These are phyloP conservation scores for Caenorhabditis japonica DNA, from an alignment of 2,888 invertebrate species.

Conservation along the genomic window DNA sequence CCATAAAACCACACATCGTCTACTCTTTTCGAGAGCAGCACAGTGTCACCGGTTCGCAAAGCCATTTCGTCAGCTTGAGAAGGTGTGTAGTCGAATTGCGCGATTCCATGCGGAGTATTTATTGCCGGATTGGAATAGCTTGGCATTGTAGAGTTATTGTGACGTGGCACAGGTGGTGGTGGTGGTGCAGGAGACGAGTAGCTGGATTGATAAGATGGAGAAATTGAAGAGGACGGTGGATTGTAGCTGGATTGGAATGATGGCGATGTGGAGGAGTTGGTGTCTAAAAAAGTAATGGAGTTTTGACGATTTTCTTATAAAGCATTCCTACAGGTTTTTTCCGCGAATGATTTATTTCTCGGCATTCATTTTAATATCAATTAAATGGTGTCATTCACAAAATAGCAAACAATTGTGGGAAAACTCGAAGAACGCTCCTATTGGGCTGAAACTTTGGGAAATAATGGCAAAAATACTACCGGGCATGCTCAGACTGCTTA, in stretches of 20 bases:
- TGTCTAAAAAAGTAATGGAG: background rate
- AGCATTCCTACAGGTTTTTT: no score
- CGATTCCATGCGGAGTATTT: slow-evolving; percentile 56
- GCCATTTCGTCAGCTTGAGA: slow-evolving; percentile 69
- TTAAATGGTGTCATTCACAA: no score
- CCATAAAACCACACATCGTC: slow-evolving; percentile 73
- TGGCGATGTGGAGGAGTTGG: slow-evolving; percentile 7
- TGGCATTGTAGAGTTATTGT: slow-evolving; percentile 2
- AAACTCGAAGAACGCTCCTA: no score
- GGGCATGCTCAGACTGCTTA: no score
- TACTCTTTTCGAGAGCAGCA: slow-evolving; percentile 68
- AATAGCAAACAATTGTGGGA: no score
- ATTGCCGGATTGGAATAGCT: slow-evolving; percentile 5
- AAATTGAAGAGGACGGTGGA: background rate
- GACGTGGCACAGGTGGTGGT: slow-evolving; percentile 39
- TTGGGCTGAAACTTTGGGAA: no score
- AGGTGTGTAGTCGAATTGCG: slow-evolving; percentile 66
- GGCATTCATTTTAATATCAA: no score
- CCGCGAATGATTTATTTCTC: no score
- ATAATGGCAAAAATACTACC: no score
- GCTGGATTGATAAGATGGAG: slow-evolving; percentile 7
- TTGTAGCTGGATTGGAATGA: slow-evolving; percentile 8
- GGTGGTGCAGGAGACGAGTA: slow-evolving; percentile 5
- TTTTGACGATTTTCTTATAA: no score
- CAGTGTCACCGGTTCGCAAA: slow-evolving; percentile 63